These are phyloP conservation scores for Phytoseiulus persimilis DNA, from an alignment of 2,888 invertebrate genomes.

Conservation along the genomic window DNA sequence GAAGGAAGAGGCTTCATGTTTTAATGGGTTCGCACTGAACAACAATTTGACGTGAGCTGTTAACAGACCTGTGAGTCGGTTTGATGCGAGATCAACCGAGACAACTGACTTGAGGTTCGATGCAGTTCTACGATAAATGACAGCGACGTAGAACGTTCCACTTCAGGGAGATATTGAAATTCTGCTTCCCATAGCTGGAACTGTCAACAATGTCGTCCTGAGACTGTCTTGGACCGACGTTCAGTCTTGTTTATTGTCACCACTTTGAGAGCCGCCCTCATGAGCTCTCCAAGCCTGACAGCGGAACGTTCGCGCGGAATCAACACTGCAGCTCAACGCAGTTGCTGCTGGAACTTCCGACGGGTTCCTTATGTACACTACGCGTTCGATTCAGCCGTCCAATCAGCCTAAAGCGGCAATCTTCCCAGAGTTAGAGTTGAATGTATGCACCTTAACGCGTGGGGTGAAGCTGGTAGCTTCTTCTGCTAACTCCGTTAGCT, in stretches of 20 bases:
- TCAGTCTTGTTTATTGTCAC: background rate
- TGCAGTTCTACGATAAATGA: too few species aligned
- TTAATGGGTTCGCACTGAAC: too few species aligned
- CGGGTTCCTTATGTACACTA: background rate
- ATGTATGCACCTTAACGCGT: too few species aligned
- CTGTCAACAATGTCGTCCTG: background rate
- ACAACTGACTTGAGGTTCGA: too few species aligned
- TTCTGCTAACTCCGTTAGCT: background rate
- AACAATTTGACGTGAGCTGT: too few species aligned
- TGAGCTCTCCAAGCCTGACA: background rate
- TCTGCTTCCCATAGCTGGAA: background rate
- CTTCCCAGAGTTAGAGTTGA: too few species aligned
- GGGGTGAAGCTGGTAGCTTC: background rate
- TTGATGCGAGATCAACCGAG: too few species aligned
- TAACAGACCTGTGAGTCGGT: too few species aligned
- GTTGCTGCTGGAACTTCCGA: background rate
- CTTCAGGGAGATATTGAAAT: background rate
- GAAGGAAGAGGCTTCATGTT: too few species aligned
- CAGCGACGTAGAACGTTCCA: background rate
- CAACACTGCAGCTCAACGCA: too few species aligned
- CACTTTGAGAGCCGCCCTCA: background rate
- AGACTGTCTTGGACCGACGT: background rate
- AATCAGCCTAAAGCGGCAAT: background rate
- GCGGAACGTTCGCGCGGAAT: background rate
- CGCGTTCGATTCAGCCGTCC: background rate